A percentile compares a stretch with the other conserved stretches of the same genome.
phyloP scores from a whole-genome alignment of 2,797 vertebrate genomes.

The Tragelaphus eurycerus region DNA sequence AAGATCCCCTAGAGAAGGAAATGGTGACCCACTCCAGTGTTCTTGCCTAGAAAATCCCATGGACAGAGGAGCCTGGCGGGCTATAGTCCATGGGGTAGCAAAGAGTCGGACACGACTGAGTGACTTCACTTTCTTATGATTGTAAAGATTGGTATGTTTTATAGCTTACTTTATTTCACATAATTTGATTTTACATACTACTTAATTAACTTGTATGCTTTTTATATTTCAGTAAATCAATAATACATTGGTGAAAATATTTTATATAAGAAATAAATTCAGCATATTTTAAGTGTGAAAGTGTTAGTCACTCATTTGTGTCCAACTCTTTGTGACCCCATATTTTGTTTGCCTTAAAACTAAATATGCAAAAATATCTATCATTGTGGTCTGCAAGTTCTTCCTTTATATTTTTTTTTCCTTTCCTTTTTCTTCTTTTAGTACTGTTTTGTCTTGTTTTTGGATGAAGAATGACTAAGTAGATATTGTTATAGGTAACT shows the following conservation, averaged over 20 bases:
- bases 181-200: background rate
- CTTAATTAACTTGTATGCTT: background rate
- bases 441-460: background rate
- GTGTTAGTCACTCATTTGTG: background rate
- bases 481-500: background rate
- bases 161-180: background rate
- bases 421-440: background rate
- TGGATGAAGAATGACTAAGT: background rate
- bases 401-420: background rate
- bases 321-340: background rate
- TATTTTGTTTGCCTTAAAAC: background rate
- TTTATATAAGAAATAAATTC: background rate
- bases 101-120: no score
- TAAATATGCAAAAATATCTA: background rate
- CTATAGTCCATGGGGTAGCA: no score
- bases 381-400: background rate
- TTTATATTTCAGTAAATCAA: background rate
- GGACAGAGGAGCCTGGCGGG: no score
- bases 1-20: no score
- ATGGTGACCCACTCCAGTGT: no score
- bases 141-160: background rate
- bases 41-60: no score
- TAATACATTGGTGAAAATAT: background rate
- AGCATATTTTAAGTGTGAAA: background rate
- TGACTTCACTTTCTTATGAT: background rate